Conservation (phyloP, 2,113 vertebrate species). For the Taurulus bubalis region DNA sequence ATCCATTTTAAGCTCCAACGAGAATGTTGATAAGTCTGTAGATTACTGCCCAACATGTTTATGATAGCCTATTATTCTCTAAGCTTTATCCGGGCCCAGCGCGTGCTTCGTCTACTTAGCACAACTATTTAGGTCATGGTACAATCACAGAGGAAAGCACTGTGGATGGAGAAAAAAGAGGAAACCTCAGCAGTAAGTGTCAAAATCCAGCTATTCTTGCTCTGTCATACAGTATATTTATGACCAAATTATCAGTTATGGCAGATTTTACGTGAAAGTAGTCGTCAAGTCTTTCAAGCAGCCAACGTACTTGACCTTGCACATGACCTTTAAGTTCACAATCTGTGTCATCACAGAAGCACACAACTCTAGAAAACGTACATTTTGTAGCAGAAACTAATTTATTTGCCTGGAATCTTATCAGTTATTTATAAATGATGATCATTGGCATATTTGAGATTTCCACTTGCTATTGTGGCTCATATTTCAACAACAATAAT, state of each 20-base stretch:
- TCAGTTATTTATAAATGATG: conserved; percentile 9
- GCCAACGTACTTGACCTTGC: background rate
- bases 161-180: conserved; percentile 48
- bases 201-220: background rate
- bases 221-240: background rate
- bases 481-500: conserved; percentile 72
- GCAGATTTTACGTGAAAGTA: background rate
- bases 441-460: conserved; percentile 41
- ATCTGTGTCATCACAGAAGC: background rate
- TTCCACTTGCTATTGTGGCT: conserved; percentile 51
- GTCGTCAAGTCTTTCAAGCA: background rate
- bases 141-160: conserved; percentile 38
- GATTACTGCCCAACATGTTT: conserved; percentile 82
- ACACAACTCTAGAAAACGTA: too few species aligned
- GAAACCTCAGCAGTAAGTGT: conserved; percentile 22
- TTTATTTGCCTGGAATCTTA: background rate
- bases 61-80: conserved; percentile 80
- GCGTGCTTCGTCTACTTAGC: conserved; percentile 73
- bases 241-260: background rate
- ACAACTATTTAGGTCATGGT: conserved; percentile 76
- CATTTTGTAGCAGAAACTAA: background rate
- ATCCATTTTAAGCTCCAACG: conserved; percentile 71
- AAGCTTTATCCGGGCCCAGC: conserved; percentile 67
- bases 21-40: conserved; percentile 79
- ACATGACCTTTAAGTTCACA: background rate